A percentile compares a stretch with the other conserved stretches of the same genome.
Evolutionary conservation across 2,113 vertebrate species (phyloP).

Genomic region (Stigmatopora argus): DNA sequence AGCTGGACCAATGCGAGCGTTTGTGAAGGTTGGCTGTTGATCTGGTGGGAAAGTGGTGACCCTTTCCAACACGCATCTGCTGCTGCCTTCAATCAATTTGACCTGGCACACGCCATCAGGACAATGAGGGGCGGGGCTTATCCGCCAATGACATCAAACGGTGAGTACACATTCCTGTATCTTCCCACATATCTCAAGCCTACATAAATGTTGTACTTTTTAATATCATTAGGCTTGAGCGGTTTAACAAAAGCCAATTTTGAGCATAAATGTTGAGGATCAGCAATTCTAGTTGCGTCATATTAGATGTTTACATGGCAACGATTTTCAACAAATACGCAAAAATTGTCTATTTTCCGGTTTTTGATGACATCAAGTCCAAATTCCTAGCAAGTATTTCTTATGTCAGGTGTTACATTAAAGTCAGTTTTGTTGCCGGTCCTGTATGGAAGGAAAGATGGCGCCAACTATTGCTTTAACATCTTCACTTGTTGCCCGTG

Average conservation of each 20-base stretch:
- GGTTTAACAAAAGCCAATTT: background rate
- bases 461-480: background rate
- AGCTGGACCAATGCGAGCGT: slow-evolving; percentile 40
- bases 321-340: too few species aligned
- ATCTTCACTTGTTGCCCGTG: background rate
- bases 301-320: too few species aligned
- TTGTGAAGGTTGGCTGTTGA: background rate
- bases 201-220: too few species aligned
- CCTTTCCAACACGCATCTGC: slow-evolving; percentile 24
- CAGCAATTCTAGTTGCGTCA: too few species aligned
- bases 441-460: background rate
- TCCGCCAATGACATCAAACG: background rate
- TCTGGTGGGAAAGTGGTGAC: slow-evolving; percentile 9
- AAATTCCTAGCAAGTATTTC: too few species aligned
- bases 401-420: too few species aligned
- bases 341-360: too few species aligned
- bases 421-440: background rate
- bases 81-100: background rate
- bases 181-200: background rate
- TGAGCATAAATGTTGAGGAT: too few species aligned
- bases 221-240: too few species aligned
- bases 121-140: background rate
- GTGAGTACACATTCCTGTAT: background rate
- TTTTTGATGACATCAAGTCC: too few species aligned
- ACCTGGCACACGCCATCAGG: background rate